Evolutionary conservation across 2,888 invertebrate genomes (phyloP).

Genomic region (Priocnemis perturbator): DNA sequence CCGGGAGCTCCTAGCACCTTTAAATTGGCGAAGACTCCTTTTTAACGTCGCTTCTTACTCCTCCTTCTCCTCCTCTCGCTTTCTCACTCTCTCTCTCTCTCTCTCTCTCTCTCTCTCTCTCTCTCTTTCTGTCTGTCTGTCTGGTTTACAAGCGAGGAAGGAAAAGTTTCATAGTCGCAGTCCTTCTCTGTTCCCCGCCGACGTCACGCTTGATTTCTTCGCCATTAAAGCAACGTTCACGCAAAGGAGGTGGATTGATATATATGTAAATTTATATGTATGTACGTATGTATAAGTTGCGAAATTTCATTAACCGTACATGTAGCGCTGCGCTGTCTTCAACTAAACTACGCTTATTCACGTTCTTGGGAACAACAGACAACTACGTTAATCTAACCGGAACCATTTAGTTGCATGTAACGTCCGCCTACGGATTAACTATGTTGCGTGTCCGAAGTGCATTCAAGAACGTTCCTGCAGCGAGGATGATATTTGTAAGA

Average conservation of each 20-base stretch:
- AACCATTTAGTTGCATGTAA: too few species aligned
- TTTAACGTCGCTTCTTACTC: slow-evolving; percentile 35
- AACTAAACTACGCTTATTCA: slow-evolving; percentile 1
- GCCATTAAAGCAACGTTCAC: slow-evolving; percentile 42
- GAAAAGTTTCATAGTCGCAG: too few species aligned
- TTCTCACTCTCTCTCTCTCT: too few species aligned
- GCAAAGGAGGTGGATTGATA: slow-evolving; percentile 23
- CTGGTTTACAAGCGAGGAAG: too few species aligned
- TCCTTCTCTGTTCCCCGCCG: slow-evolving; percentile 33
- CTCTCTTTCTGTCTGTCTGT: too few species aligned
- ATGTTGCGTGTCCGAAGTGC: too few species aligned
- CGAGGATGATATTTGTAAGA: too few species aligned
- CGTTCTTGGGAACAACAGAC: too few species aligned
- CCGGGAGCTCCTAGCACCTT: slow-evolving; percentile 44
- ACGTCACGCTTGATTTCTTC: slow-evolving; percentile 48
- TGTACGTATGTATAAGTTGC: not conserved
- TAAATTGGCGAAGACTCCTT: slow-evolving; percentile 55
- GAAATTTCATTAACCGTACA: slow-evolving; percentile 36
- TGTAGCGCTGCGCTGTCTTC: slow-evolving; percentile 7
- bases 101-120: too few species aligned
- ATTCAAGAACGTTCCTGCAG: too few species aligned
- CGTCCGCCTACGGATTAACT: not conserved
- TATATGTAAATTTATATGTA: slow-evolving; percentile 12
- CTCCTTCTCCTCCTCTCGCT: slow-evolving; percentile 29
- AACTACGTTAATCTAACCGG: too few species aligned